These are phyloP conservation scores for Pelvicachromis taeniatus DNA, from an alignment of 2,113 vertebrate species.

Conservation along the genomic window DNA sequence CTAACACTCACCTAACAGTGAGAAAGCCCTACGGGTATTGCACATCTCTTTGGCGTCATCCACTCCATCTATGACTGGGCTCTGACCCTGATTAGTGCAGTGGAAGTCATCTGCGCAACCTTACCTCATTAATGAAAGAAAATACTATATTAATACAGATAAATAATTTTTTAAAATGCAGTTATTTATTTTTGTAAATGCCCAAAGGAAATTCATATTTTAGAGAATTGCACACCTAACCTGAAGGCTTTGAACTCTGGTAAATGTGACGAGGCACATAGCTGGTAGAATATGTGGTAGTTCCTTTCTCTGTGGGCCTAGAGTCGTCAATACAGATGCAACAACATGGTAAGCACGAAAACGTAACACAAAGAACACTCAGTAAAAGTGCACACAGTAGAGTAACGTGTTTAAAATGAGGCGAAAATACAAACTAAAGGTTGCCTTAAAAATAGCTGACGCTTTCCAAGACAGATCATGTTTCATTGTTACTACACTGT, in stretches of 20 bases:
- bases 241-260: conserved; percentile 88
- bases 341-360: not conserved
- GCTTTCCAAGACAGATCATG: not conserved
- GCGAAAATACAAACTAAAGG: not conserved
- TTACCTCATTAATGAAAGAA: conserved; percentile 37
- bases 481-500: not conserved
- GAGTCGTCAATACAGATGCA: conserved; percentile 3
- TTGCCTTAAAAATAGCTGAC: not conserved
- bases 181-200: not conserved
- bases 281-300: conserved; percentile 98
- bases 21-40: conserved; percentile 85
- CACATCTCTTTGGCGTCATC: conserved; percentile 87
- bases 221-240: conserved; percentile 76
- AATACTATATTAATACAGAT: not conserved
- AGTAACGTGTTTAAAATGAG: not conserved
- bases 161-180: not conserved
- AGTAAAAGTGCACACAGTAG: not conserved
- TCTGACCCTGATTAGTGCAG: conserved; percentile 89
- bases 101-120: conserved; percentile 83
- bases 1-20: conserved; percentile 80
- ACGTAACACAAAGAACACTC: not conserved
- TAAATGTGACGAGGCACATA: conserved; percentile 89
- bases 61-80: conserved; percentile 83
- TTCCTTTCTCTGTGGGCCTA: conserved; percentile 93
- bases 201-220: not conserved